These are phyloP conservation scores for Pogonognathellus flavescens DNA, from an alignment of 1,140 invertebrate species.

Conservation along the genomic window DNA sequence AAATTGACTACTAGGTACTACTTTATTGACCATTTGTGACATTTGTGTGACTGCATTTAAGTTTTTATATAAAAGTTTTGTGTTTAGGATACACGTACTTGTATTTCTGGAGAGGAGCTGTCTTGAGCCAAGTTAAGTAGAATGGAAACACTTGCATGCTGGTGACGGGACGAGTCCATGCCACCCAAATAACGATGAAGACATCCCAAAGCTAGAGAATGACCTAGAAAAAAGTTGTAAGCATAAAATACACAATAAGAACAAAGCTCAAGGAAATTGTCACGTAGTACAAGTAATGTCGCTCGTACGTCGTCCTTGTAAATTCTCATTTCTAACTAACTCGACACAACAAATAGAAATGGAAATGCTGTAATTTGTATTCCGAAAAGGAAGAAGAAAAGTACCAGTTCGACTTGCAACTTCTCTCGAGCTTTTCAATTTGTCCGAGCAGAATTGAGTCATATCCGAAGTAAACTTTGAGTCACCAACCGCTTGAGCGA, in stretches of 20 bases:
- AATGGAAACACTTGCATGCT: constrained; percentile 94
- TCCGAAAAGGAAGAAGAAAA: neutral
- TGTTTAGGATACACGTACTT: constrained; percentile 74
- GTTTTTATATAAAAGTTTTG: no score
- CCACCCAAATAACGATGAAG: constrained; percentile 91
- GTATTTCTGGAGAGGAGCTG: constrained; percentile 87
- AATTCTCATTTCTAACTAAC: no score
- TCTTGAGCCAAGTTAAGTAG: constrained; percentile 95
- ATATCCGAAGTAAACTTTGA: constrained; percentile 90
- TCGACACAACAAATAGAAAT: constrained; percentile 14
- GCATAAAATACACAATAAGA: neutral
- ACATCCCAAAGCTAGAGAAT: constrained; percentile 92
- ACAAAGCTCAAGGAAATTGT: no score
- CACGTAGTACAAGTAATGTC: no score
- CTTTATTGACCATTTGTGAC: neutral
- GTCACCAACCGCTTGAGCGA: constrained; percentile 89
- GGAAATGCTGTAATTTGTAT: constrained; percentile 15
- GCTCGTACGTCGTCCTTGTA: no score
- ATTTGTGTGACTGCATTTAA: neutral
- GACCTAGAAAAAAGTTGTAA: constrained; percentile 68
- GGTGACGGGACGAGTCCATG: constrained; percentile 91
- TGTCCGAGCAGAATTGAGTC: constrained; percentile 91
- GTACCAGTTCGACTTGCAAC: constrained; percentile 87
- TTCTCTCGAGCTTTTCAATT: constrained; percentile 88
- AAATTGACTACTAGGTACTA: neutral